Conservation (phyloP, 2,113 vertebrate genomes). For the Cairina moschata region DNA sequence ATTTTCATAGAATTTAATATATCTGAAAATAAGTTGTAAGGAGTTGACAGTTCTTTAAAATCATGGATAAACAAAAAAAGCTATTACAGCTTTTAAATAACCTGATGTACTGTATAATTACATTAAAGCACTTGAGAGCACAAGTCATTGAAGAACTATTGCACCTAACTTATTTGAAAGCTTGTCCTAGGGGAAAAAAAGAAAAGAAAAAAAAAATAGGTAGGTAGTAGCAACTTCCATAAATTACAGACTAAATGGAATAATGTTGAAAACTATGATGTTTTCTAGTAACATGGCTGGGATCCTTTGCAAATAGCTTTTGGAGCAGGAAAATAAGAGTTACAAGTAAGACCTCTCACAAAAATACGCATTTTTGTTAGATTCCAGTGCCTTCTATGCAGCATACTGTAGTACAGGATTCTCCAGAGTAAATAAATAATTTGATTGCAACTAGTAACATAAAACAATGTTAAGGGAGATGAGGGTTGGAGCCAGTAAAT, state of each 20-base stretch:
- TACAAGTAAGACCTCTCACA: neutral
- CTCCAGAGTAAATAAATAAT: neutral
- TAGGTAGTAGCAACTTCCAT: neutral
- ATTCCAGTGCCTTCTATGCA: neutral
- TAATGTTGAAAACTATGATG: neutral
- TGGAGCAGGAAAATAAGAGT: neutral
- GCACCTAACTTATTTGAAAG: neutral
- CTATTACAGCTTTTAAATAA: neutral
- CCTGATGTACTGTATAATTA: neutral
- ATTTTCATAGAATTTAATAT: neutral
- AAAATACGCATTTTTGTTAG: neutral
- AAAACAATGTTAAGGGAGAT: neutral
- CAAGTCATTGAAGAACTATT: neutral
- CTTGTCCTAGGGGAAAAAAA: neutral
- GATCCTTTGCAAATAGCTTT: neutral
- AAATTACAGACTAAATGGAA: neutral
- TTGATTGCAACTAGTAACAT: neutral
- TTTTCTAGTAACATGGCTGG: too few relatives aligned
- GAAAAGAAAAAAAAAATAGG: neutral
- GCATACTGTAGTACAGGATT: neutral
- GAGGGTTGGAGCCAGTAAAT: neutral
- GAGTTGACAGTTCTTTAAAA: neutral
- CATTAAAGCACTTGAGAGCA: neutral
- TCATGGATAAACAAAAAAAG: fast-evolving
- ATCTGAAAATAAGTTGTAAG: neutral